phyloP scores from a whole-genome alignment of 2,888 invertebrate genomes.

The Melinaea menophilus region DNA sequence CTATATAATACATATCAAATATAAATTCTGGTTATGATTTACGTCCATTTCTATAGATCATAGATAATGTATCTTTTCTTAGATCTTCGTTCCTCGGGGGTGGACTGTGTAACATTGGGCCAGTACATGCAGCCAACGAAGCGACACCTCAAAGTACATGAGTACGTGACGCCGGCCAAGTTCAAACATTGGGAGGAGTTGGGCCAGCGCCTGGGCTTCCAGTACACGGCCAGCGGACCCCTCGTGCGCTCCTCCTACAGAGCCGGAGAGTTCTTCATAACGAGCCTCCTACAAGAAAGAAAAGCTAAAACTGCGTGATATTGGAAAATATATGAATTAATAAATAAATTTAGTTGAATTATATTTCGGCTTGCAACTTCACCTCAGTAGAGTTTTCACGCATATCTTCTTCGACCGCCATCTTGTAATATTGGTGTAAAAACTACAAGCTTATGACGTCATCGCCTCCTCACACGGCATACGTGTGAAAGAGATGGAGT shows the following conservation, averaged over 20 bases:
- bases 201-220: slow-evolving; percentile 92
- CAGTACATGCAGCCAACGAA: slow-evolving; percentile 99
- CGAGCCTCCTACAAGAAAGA: slow-evolving; percentile 84
- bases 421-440: too few relatives aligned
- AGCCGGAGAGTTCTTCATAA: slow-evolving; percentile 96
- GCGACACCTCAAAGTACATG: slow-evolving; percentile 93
- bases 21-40: too few relatives aligned
- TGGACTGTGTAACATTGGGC: slow-evolving; percentile 97
- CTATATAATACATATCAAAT: too few relatives aligned
- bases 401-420: too few relatives aligned
- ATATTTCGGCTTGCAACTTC: neutral
- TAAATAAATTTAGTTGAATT: neutral
- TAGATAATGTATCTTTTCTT: slow-evolving; percentile 26
- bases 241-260: slow-evolving; percentile 97
- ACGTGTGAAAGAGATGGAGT: too few relatives aligned
- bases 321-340: slow-evolving; percentile 4
- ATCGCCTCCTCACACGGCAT: too few relatives aligned
- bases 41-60: too few relatives aligned
- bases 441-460: too few relatives aligned
- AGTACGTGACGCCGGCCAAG: slow-evolving; percentile 97
- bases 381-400: too few relatives aligned
- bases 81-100: slow-evolving; percentile 89
- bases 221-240: slow-evolving; percentile 98
- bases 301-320: slow-evolving; percentile 62
- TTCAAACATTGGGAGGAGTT: slow-evolving; percentile 91